Percentiles rank a stretch among this genome's conserved stretches.
These are phyloP conservation scores for Microctonus hyperodae DNA, from an alignment of 2,888 invertebrate genomes.

Conservation along the genomic window DNA sequence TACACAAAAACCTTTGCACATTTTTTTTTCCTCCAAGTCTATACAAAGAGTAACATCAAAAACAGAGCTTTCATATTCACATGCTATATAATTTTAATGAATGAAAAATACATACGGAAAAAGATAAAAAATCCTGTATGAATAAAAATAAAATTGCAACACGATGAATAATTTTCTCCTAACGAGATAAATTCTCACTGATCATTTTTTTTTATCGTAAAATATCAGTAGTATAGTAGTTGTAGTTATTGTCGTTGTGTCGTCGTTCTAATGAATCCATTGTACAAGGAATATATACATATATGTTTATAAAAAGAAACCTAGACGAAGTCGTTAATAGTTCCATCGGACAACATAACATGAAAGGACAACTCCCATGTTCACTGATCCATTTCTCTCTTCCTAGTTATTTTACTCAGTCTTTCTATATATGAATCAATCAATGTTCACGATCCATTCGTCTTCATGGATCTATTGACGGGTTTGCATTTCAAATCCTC, in stretches of 20 bases:
- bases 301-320: neutral
- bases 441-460: slow-evolving; percentile 35
- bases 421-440: slow-evolving; percentile 31
- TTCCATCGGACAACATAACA: neutral
- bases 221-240: neutral
- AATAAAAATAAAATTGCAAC: too few species aligned
- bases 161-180: neutral
- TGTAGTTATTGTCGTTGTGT: too few species aligned
- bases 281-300: too few species aligned
- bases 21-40: neutral
- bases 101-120: neutral
- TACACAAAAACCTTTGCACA: neutral
- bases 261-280: too few species aligned
- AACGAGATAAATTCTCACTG: neutral
- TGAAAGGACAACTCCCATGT: neutral
- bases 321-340: slow-evolving; percentile 27
- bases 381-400: slow-evolving; percentile 8
- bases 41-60: neutral
- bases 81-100: neutral
- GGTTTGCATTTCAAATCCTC: slow-evolving; percentile 26
- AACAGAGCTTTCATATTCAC: neutral
- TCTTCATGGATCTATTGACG: slow-evolving; percentile 31
- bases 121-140: neutral
- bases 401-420: neutral
- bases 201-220: neutral